Conservation (phyloP, 2,888 invertebrate species). For the Thecocarcelia acutangulata region DNA sequence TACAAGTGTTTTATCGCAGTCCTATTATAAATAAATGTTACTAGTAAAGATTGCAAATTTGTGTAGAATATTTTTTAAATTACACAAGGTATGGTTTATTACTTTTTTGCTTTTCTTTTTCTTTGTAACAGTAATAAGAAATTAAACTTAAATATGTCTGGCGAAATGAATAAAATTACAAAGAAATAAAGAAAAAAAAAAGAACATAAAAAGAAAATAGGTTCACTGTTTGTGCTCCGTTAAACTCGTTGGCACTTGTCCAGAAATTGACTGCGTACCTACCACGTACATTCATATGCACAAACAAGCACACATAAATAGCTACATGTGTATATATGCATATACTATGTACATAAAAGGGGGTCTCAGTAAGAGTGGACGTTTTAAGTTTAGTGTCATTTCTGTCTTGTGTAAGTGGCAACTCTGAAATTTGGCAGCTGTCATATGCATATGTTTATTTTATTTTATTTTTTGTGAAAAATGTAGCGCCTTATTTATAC, state of each 20-base stretch:
- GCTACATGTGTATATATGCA: not conserved
- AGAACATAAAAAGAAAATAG: conserved; percentile 21
- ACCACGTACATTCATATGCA: not conserved
- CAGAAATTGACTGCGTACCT: conserved; percentile 60
- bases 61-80: conserved; percentile 9
- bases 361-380: no score
- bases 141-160: conserved; percentile 43
- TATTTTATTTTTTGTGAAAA: no score
- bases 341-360: no score
- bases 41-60: not conserved
- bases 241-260: conserved; percentile 68
- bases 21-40: no score
- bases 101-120: not conserved
- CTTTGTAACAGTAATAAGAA: conserved; percentile 39
- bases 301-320: conserved; percentile 3
- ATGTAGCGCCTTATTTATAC: no score
- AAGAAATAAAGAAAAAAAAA: conserved; percentile 5
- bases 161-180: conserved; percentile 10
- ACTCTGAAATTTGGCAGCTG: no score
- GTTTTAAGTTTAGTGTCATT: no score
- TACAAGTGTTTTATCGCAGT: no score
- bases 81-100: not conserved
- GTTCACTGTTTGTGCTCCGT: conserved; percentile 61
- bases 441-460: no score
- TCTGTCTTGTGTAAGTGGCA: no score